Evolutionary conservation across 2,888 invertebrate species (phyloP), one percentile per base, ranked within the genome.

Genomic region (Plebejus argus): DNA sequence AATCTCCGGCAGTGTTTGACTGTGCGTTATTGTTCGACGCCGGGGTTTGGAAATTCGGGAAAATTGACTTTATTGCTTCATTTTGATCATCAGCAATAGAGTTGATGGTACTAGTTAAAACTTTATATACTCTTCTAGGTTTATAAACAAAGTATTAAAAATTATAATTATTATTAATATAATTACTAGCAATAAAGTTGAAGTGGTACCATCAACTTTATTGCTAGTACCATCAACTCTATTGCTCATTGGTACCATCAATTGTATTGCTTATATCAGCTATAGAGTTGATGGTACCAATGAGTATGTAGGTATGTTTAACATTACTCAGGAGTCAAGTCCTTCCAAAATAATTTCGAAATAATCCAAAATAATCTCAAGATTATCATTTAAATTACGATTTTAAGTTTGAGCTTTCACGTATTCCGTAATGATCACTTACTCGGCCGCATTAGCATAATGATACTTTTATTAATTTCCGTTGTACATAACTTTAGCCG

Each of bases 401-500:
- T 6, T 61, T 23, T 23, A 23, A 61, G 23, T 23, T 8, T 28
- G 23, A 66, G 28, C 66, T 66, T 7, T 66, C 28, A 18, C 6
- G 66, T 66, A 66, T 66, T 66, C 66, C 10, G 15, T 66, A 33
- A 66, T 66, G 33, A 66, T 66, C 1, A 28, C 61, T 23, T 61
- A 33, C 66, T 18, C 33, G 66, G 18, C 28, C 66, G 15, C 28
- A 66, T 66, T 66, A 28, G 28, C 28, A 66, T 66, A 66, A 23
- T 66, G 0, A 66, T 15, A 28, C 12, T 66, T 66, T 33, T 28
- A 66, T 66, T 66, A 66, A 66, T 66, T 66, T 66, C 66, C 66
- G 66, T 66, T 66, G 12, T 28, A 66, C 66, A 66, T 66, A 33
- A 66, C 15, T 66, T n/a, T n/a, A n/a, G n/a, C n/a, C n/a, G n/a